phyloP scores from a whole-genome alignment of 2,797 vertebrate species.

The Danio tinwini region DNA sequence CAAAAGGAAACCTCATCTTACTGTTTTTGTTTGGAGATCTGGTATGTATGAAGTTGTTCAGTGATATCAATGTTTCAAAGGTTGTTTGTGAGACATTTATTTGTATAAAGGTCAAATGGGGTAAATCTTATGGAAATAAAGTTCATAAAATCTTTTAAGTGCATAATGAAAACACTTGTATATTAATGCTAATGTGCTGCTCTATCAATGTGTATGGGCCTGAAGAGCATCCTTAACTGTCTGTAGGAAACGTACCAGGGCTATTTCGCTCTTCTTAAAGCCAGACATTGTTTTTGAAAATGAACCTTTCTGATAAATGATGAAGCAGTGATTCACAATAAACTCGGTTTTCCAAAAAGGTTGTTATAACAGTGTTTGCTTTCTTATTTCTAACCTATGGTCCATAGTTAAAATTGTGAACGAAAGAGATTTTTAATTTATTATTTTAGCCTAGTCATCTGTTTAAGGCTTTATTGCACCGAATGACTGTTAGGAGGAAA shows the following conservation, averaged over 20 bases:
- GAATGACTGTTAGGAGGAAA: slow-evolving; percentile 24
- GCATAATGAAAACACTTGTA: neutral
- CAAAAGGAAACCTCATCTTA: neutral
- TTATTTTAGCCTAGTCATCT: no score
- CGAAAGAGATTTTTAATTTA: no score
- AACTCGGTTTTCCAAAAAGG: neutral
- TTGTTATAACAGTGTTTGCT: neutral
- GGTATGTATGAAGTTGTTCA: neutral
- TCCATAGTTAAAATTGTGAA: no score
- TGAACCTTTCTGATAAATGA: slow-evolving; percentile 19
- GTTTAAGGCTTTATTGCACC: slow-evolving; percentile 19
- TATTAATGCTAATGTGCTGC: slow-evolving; percentile 10
- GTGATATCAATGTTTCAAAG: neutral
- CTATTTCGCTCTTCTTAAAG: neutral
- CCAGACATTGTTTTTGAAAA: slow-evolving; percentile 16
- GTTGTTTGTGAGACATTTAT: slow-evolving; percentile 22
- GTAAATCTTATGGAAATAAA: neutral
- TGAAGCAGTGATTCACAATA: slow-evolving; percentile 14
- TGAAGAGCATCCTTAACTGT: neutral
- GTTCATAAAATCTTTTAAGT: slow-evolving; percentile 26
- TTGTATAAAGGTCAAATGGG: slow-evolving; percentile 17
- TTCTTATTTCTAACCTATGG: no score
- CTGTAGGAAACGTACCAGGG: slow-evolving; percentile 15
- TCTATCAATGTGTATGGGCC: neutral
- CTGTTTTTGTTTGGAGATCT: neutral